These are phyloP conservation scores for Steatocranus sp. DNA, from an alignment of 2,797 vertebrate species.

Conservation along the genomic window DNA sequence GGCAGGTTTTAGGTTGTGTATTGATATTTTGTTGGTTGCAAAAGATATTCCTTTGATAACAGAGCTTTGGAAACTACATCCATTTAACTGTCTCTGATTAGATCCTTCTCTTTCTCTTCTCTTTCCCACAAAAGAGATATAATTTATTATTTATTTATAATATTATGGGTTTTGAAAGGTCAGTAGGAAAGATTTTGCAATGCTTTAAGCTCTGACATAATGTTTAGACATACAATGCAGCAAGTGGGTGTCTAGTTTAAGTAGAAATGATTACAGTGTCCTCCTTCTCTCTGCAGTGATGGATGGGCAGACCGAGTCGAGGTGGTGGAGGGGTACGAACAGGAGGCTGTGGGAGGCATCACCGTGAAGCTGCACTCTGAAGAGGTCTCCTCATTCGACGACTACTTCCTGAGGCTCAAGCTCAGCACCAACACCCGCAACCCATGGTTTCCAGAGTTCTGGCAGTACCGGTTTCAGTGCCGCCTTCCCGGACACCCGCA, in stretches of 20 bases:
- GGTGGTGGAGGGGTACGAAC: constrained; percentile 95
- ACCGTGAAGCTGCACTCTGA: constrained; percentile 94
- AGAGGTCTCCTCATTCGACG: constrained; percentile 90
- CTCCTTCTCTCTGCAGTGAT: constrained; percentile 74
- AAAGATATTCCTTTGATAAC: background rate
- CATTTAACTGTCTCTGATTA: background rate
- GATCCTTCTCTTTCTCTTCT: background rate
- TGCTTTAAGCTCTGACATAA: background rate
- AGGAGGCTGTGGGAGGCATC: constrained; percentile 93
- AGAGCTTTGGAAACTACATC: background rate
- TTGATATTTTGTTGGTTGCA: background rate
- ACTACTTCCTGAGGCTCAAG: constrained; percentile 89
- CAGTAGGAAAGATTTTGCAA: background rate
- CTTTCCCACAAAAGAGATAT: background rate
- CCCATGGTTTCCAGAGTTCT: constrained; percentile 98
- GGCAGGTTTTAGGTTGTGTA: background rate
- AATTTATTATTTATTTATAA: background rate
- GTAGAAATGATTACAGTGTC: background rate
- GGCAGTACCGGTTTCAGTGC: constrained; percentile 97
- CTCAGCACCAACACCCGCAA: constrained; percentile 91
- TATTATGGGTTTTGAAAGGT: background rate
- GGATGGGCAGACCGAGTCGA: constrained; percentile 98
- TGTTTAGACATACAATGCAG: background rate
- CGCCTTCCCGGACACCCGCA: constrained; percentile 88
- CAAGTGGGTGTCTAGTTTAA: background rate